Conservation (phyloP, 1,140 invertebrate species). For the Nasonia vitripennis region DNA sequence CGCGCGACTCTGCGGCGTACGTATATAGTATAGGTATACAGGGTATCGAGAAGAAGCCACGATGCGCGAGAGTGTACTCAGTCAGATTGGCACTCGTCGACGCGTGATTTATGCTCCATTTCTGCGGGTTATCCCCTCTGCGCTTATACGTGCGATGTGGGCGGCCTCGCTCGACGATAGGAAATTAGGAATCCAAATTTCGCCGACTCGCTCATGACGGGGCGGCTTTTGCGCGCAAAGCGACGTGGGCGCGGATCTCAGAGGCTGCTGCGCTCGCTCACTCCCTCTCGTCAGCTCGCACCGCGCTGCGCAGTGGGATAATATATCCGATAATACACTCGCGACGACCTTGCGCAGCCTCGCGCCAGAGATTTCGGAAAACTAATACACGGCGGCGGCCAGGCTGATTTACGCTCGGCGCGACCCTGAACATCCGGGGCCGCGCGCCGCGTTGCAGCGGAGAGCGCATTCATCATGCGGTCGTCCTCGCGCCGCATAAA, state of each 20-base stretch:
- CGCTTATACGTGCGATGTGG: no score
- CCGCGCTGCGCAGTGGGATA: no score
- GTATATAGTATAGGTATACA: not conserved
- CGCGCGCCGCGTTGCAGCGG: no score
- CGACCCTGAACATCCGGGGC: not conserved
- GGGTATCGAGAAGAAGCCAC: no score
- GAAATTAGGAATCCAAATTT: no score
- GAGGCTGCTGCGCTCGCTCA: no score
- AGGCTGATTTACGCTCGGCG: not conserved
- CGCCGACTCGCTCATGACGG: no score
- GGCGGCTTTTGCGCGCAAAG: no score
- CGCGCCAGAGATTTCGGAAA: not conserved
- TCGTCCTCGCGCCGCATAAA: not conserved
- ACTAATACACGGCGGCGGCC: not conserved
- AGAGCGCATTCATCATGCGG: not conserved
- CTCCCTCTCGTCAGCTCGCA: no score
- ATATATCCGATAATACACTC: not conserved
- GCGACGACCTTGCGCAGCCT: not conserved
- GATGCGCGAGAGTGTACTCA: not conserved
- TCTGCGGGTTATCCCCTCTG: no score
- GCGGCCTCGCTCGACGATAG: no score
- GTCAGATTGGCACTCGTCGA: constrained; percentile 28
- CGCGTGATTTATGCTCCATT: constrained; percentile 19
- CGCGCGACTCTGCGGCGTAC: not conserved
- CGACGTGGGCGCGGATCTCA: no score